Base-by-base conservation (phyloP, 2,797 vertebrate species). In the Parotocinclus haroldoi region DNA sequence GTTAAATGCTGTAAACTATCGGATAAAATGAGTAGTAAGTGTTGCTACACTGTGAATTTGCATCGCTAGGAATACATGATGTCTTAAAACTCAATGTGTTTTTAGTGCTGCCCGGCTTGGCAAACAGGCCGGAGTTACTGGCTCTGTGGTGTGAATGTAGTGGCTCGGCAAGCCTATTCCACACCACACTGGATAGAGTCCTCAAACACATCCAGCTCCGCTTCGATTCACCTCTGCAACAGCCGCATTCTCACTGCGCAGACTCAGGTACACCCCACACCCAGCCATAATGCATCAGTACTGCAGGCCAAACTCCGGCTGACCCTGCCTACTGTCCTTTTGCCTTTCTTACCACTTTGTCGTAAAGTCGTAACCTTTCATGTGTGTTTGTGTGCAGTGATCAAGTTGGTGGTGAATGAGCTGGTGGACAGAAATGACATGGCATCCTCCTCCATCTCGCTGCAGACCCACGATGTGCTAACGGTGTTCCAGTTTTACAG, bases 401-500 rank as follows among this genome's bases (percentile, higher is more conserved):
- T 97, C 51, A 80, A 81, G 54, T 87, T 90, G 19, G 86, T 98
- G 52, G 88, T 96, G 71, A 90, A 92, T 27, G 94, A 96, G 80
- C 96, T 98, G 87, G 88, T 94, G 77, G 95, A 97, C 84, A 88
- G 86, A 66, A 86, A 80, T 0, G 91, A 96, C 65, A 85, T 92
- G n/a, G 80, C 85, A 11, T 81, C 85, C 1, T 78, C 79, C 27
- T 78, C 83, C 0, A 71, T 84, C 19, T 79, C 88, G 13, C 84
- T 83, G 56, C 83, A 93, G 66, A 83, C 90, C 62, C 92, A 90
- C 0, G 95, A 98, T 71, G 88, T 94, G 66, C 83, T 99, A 53
- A 99, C 96, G 0, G 89, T 98, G 73, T 99, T 98, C 82, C 96
- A 98, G 87, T 98, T 96, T 75, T 88, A 94, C 82, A 82, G 80